Percentiles rank a stretch among this genome's conserved stretches.
phyloP scores from a whole-genome alignment of 2,888 invertebrate species.

The Emesis castigata region DNA sequence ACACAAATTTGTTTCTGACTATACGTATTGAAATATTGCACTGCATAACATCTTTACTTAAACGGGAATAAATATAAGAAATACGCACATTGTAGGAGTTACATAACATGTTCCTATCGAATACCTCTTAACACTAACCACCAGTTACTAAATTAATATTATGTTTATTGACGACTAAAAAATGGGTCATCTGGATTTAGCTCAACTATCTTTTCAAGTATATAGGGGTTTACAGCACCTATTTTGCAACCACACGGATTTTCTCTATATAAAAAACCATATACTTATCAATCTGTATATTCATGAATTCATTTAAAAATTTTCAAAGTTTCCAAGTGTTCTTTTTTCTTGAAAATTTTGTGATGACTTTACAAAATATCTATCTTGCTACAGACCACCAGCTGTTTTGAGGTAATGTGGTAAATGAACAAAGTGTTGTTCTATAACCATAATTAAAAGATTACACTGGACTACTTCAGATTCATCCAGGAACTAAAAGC shows the following conservation, averaged over 20 bases:
- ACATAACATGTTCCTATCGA: constrained; percentile 74
- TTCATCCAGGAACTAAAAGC: no score
- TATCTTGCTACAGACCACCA: no score
- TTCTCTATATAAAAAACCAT: neutral
- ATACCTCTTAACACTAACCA: constrained; percentile 34
- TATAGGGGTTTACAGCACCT: neutral
- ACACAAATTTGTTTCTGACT: neutral
- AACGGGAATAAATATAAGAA: constrained; percentile 72
- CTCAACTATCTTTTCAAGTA: neutral
- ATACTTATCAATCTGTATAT: no score
- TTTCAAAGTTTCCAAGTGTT: no score
- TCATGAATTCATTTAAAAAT: no score
- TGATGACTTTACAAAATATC: no score
- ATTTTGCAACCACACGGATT: neutral
- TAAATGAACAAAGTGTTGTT: no score
- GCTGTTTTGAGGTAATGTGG: no score
- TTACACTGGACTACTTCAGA: no score
- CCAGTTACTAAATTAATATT: neutral
- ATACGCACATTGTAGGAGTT: constrained; percentile 81
- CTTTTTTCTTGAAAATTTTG: no score
- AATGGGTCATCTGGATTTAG: neutral
- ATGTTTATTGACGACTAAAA: no score
- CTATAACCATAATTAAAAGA: no score
- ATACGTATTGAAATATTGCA: constrained; percentile 1
- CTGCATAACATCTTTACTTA: constrained; percentile 16